Base-by-base conservation (phyloP, 1,140 invertebrate species). In the Ostrea edulis region DNA sequence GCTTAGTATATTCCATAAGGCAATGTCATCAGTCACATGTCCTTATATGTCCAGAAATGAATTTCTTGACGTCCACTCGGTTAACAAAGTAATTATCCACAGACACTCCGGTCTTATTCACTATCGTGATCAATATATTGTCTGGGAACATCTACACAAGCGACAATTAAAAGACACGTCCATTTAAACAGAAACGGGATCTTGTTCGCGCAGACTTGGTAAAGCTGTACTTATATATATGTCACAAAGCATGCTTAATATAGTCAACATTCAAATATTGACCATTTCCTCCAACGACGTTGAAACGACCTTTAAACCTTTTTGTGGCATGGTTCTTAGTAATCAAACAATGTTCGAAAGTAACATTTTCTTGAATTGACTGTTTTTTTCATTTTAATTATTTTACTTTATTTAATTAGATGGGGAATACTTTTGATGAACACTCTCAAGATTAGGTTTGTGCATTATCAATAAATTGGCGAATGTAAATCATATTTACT, bases 151-250 rank as follows among this genome's bases (percentile, higher is more conserved):
- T 25, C 25, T 11, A 77, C 25, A 77, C 29, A 29, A 35, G 22
- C 11, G n/a, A 71, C 11, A 77, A 14, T 22, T 17, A 77, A 20
- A 12, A 77, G 29, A 35, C 14, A n/a, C 58, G 58, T 62, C 58
- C 58, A 77, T 77, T 77, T 77, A 77, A 77, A 77, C 14, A 17
- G 68, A 25, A 29, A 77, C 68, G 29, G n/a, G n/a, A n/a, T 62
- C 58, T 14, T 62, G 35, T 17, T 7, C 55, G 55, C 17, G n/a
- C 55, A n/a, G 55, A 62, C 17, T 62, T 20, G 55, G 55, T 62
- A 62, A 62, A n/a, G 17, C 55, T 62, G 55, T 62, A 20, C n/a
- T 62, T 62, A 62, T 44, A 44, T 44, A 62, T 62, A 62, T 62
- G 5, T 62, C 17, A 62, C 20, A n/a, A 7, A 2, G 20, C n/a